Conservation (phyloP, 2,113 vertebrate species). For the Eidolon helvum region DNA sequence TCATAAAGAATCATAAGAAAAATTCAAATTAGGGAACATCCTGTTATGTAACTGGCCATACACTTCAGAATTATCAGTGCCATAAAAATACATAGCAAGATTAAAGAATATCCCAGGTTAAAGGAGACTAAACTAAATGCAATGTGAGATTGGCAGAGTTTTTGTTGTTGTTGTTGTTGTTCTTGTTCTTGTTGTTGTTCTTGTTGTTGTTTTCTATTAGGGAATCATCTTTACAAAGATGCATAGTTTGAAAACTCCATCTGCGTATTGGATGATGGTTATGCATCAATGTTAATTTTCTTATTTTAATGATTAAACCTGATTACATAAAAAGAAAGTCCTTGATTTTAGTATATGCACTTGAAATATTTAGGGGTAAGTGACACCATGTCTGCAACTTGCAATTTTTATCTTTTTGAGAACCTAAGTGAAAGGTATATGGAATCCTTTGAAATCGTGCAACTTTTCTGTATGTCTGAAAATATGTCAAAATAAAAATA, state of each 20-base stretch:
- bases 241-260: background rate
- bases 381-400: background rate
- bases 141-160: background rate
- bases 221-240: background rate
- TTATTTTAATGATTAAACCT: background rate
- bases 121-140: background rate
- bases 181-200: background rate
- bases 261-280: background rate
- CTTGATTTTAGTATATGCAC: background rate
- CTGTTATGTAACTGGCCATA: background rate
- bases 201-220: background rate
- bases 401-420: constrained; percentile 13
- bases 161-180: background rate
- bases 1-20: background rate
- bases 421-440: background rate
- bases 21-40: background rate
- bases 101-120: background rate
- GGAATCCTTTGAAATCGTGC: background rate
- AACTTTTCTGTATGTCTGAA: background rate
- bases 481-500: background rate
- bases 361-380: background rate
- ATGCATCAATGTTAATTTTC: background rate
- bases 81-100: background rate
- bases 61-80: background rate
- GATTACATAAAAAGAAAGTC: background rate